phyloP scores from a whole-genome alignment of 2,888 invertebrate genomes.

The Pharmacophagus antenor region DNA sequence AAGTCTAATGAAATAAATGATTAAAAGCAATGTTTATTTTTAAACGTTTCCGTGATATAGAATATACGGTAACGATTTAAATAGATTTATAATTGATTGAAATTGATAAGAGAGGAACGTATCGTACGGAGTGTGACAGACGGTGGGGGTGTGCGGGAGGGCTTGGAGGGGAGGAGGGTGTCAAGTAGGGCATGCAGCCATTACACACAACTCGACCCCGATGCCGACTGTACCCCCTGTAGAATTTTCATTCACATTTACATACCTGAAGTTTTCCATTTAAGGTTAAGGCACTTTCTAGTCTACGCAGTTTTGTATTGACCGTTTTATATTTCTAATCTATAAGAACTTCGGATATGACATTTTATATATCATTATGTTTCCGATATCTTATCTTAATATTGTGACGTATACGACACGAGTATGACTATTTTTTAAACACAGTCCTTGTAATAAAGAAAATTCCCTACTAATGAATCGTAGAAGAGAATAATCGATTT shows the following conservation, averaged over 20 bases:
- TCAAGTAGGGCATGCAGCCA: slow-evolving; percentile 25
- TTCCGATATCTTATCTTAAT: no score
- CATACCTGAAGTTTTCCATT: background rate
- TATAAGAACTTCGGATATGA: background rate
- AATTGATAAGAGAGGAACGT: slow-evolving; percentile 17
- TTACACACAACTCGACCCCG: slow-evolving; percentile 28
- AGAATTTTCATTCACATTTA: slow-evolving; percentile 25
- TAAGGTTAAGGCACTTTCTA: slow-evolving; percentile 3
- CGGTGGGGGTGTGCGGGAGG: slow-evolving; percentile 4
- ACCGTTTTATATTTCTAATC: background rate
- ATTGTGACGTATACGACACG: no score
- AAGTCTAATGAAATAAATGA: no score
- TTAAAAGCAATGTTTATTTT: no score
- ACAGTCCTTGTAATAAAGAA: no score
- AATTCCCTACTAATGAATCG: no score
- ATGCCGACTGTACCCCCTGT: slow-evolving; percentile 18
- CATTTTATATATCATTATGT: background rate
- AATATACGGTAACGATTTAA: background rate
- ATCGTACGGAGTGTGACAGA: slow-evolving; percentile 18
- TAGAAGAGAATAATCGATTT: no score
- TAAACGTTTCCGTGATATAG: no score
- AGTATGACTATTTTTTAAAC: no score
- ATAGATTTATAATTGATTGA: slow-evolving; percentile 13
- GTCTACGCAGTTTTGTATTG: background rate
- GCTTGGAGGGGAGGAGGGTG: background rate